Conservation (phyloP, 2,888 invertebrate genomes). For the Cantharis lateralis region DNA sequence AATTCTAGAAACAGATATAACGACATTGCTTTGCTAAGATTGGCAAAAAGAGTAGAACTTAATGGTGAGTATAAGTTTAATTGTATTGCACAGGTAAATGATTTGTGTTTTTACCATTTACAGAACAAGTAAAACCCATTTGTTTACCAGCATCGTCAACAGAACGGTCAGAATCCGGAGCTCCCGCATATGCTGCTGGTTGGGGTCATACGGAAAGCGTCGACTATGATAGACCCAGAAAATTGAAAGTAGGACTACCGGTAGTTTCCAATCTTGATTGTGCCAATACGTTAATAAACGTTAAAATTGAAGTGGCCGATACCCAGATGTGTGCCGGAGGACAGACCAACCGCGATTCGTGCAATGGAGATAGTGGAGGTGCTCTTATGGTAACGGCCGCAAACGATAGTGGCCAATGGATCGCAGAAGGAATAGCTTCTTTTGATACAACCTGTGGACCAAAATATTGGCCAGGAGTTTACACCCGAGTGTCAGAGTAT, state of each 20-base stretch:
- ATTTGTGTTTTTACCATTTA: neutral
- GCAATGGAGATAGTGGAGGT: constrained; percentile 11
- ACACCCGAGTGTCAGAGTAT: neutral
- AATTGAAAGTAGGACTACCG: constrained; percentile 2
- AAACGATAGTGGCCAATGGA: neutral
- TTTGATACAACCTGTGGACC: neutral
- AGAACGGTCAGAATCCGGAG: constrained; percentile 32
- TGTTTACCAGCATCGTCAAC: neutral
- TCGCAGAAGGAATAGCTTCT: neutral
- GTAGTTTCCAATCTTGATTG: neutral
- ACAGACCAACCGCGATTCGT: constrained; percentile 48
- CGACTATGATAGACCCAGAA: constrained; percentile 16
- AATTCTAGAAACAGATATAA: constrained; percentile 34
- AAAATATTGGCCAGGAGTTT: neutral
- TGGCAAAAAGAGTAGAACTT: constrained; percentile 36
- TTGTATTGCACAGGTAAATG: too few relatives aligned
- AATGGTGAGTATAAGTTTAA: neutral
- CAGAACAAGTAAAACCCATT: neutral
- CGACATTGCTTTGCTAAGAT: constrained; percentile 56
- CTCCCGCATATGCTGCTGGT: neutral
- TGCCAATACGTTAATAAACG: constrained; percentile 46
- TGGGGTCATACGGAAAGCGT: constrained; percentile 9
- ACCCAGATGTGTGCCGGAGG: constrained; percentile 17
- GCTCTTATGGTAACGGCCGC: neutral
- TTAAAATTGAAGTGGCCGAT: neutral